These are phyloP conservation scores for Trichosurus vulpecula DNA, from an alignment of 2,797 vertebrate species.

Conservation along the genomic window DNA sequence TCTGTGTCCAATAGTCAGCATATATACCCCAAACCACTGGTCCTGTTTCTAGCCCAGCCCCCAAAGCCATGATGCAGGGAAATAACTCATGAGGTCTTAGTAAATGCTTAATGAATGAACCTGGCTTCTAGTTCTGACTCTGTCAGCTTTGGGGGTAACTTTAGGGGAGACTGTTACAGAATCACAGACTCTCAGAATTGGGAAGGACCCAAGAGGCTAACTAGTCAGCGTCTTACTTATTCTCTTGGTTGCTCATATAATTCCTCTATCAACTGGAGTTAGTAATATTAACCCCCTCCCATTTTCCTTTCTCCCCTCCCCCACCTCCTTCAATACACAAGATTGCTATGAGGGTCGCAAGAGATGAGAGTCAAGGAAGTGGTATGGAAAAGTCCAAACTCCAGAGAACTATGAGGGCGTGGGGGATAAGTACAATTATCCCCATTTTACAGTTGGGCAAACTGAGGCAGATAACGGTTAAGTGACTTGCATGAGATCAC, in stretches of 20 bases:
- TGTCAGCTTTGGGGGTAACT: neutral
- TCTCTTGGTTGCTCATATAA: neutral
- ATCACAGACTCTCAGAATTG: neutral
- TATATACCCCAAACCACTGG: neutral
- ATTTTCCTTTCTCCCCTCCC: accelerated
- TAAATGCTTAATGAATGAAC: neutral
- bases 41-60: neutral
- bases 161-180: neutral
- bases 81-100: neutral
- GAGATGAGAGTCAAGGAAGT: neutral
- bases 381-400: neutral
- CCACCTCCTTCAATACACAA: neutral
- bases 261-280: neutral
- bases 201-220: neutral
- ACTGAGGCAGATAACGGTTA: neutral
- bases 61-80: neutral
- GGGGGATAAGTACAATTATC: neutral
- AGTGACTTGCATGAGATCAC: neutral
- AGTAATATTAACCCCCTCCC: neutral
- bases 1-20: neutral
- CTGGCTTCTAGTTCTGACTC: neutral
- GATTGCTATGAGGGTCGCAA: neutral
- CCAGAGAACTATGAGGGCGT: neutral
- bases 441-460: neutral
- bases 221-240: neutral